Evolutionary conservation across 2,888 invertebrate genomes (phyloP).

Genomic region (Ophonus ardosiacus): DNA sequence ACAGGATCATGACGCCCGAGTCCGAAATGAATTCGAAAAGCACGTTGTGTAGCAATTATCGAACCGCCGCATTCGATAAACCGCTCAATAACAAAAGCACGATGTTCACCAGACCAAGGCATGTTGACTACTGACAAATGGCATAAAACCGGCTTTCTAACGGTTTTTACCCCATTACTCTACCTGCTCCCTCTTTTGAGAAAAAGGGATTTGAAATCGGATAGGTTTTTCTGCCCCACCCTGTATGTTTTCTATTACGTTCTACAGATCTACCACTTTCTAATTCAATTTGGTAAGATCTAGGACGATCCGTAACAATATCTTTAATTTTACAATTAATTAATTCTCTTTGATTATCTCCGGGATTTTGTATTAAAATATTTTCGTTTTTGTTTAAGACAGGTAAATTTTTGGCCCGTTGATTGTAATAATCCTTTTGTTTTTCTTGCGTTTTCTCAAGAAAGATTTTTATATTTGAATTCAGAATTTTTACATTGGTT

Average conservation of each 20-base stretch:
- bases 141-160: too few species aligned
- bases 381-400: neutral
- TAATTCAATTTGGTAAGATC: neutral
- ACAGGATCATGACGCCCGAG: too few species aligned
- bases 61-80: too few species aligned
- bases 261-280: neutral
- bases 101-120: too few species aligned
- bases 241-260: neutral
- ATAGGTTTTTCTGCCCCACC: too few species aligned
- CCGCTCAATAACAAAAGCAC: too few species aligned
- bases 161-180: too few species aligned
- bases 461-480: neutral
- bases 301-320: neutral
- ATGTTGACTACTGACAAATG: too few species aligned
- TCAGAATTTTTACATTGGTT: constrained; percentile 34
- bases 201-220: too few species aligned
- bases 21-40: too few species aligned
- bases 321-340: neutral
- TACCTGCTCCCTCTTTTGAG: too few species aligned
- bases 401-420: neutral
- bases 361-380: neutral
- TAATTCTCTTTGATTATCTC: neutral
- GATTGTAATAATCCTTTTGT: neutral
- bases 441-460: neutral
- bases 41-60: too few species aligned